Conservation (phyloP, 2,113 vertebrate species). For the Tragelaphus buxtoni region DNA sequence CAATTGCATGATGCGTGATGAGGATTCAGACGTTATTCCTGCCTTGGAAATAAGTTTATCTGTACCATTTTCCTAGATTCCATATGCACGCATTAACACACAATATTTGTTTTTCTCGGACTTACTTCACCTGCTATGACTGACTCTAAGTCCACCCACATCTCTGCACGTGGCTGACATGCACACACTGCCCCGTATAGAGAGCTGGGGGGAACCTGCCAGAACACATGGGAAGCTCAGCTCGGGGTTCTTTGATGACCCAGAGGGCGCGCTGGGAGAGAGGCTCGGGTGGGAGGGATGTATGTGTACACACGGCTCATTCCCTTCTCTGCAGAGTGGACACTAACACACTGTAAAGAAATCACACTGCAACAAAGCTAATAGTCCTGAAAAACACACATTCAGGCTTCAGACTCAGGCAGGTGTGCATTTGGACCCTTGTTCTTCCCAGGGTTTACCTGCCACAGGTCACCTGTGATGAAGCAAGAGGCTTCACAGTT, state of each 20-base stretch:
- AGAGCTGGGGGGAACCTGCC: not conserved
- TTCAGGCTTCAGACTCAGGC: no score
- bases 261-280: not conserved
- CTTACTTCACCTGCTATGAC: not conserved
- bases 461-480: not conserved
- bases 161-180: not conserved
- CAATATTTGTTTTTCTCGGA: not conserved
- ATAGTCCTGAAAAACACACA: not conserved
- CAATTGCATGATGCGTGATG: not conserved
- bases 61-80: not conserved
- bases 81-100: not conserved
- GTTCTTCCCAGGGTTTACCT: not conserved
- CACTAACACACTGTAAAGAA: not conserved
- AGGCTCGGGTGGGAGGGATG: not conserved
- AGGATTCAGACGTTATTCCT: not conserved
- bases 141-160: not conserved
- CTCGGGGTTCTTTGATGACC: not conserved
- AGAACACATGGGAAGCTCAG: fast-evolving
- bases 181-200: not conserved
- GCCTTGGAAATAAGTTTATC: not conserved
- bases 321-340: not conserved
- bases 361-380: no score
- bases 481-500: fast-evolving
- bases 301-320: not conserved
- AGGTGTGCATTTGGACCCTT: no score